Base-by-base conservation (phyloP, 2,113 vertebrate species). In the Halichoerus grypus region DNA sequence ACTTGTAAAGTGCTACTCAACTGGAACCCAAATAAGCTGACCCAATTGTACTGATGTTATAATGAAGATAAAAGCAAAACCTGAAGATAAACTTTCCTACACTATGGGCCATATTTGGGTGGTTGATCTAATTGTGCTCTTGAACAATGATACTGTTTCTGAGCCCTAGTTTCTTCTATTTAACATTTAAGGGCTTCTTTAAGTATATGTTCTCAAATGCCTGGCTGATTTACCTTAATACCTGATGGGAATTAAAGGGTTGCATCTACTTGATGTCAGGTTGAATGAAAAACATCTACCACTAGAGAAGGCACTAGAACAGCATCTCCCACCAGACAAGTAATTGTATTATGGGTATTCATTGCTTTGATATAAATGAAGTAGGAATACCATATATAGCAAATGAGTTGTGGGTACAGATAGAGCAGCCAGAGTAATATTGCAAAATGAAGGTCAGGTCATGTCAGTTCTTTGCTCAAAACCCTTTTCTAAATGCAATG, bases 131-230 rank as follows among this genome's bases (percentile, higher is more conserved):
- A 49, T 87, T 6, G 82, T 22, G 2, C 7, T 84, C 4, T 96
- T 65, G 74, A 94, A 42, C 18, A 89, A 51, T 77, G 26, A 95
- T 76, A 12, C 14, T 91, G 83, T 95, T 97, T 92, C n/a, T 84
- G 42, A 94, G 28, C 7, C 1, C 28, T 36, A 2, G 15, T 84
- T 92, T 96, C 63, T 90, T 95, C 49, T 67, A 8, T n/a, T 85
- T 42, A 94, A 86, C 2, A n/a, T 19, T 76, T 16, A 94, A 92
- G 13, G 13, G 26, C 49, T 95, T 94, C 63, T 61, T 59, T 80
- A 65, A 59, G 11, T 46, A 15, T 53, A 53, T 46, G 11, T 79
- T 49, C 33, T 80, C 49, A 92, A 59, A 63, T 87, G 14, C 67
- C 55, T 53, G 24, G 11, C 18, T 86, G n/a, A 63, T 71, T 93